Percentiles rank a stretch among this genome's conserved stretches.
Conservation (phyloP, 1,140 invertebrate genomes). For the Eurytemora carolleeae region DNA sequence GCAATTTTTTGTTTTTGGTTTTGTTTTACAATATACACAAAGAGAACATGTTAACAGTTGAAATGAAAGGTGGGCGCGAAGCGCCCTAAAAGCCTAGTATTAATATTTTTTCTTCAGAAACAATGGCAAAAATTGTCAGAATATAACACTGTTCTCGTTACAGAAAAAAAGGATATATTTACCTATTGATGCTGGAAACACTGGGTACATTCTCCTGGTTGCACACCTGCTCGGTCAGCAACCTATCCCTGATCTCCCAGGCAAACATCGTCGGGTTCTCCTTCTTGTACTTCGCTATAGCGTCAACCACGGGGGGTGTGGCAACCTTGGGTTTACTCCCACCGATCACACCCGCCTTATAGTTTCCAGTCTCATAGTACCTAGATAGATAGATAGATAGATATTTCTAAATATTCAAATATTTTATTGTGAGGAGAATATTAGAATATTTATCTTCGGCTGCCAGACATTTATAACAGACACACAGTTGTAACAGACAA, state of each 20-base stretch:
- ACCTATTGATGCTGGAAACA: constrained; percentile 97
- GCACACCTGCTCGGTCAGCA: constrained; percentile 87
- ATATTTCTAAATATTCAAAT: too few relatives aligned
- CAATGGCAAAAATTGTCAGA: too few relatives aligned
- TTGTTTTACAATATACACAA: too few relatives aligned
- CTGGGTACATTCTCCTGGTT: constrained; percentile 96
- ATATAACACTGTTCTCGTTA: too few relatives aligned
- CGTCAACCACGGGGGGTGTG: constrained; percentile 90
- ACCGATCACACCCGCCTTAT: constrained; percentile 95
- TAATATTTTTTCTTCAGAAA: too few relatives aligned
- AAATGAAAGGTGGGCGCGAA: too few relatives aligned
- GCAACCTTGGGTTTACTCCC: constrained; percentile 98
- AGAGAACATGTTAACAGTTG: too few relatives aligned
- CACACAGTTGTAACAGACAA: too few relatives aligned
- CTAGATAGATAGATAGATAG: constrained; percentile 33
- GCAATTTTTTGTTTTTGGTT: too few relatives aligned
- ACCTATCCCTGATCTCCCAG: constrained; percentile 87
- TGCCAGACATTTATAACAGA: too few relatives aligned
- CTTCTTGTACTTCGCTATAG: constrained; percentile 90
- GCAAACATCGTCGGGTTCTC: constrained; percentile 99
- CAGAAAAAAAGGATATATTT: too few relatives aligned
- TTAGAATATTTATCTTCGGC: constrained; percentile 36
- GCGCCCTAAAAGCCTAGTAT: too few relatives aligned
- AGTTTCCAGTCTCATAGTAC: constrained; percentile 95
- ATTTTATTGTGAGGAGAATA: constrained; percentile 12